Evolutionary conservation across 1,140 invertebrate genomes (phyloP), one percentile per base, ranked within the genome.

Genomic region (Euwallacea fornicatus): DNA sequence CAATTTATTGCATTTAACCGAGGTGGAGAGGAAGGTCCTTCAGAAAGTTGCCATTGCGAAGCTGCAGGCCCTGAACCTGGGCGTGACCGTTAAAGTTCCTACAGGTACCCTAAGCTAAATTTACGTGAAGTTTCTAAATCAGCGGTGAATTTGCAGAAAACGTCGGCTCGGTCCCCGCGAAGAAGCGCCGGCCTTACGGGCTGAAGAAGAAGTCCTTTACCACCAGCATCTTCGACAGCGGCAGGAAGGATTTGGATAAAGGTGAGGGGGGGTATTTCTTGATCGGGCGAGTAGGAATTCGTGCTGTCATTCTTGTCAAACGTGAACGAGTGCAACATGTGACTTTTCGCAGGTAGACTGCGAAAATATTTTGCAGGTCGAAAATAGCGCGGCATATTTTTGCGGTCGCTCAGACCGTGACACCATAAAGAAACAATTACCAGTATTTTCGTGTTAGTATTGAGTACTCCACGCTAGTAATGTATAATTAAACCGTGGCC

Each of bases 41-140:
- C 91, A 93, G 80, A 88, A 92, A 78, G 89, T 96, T 11, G 92
- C 93, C 4, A 84, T 95, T 3, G 90, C 92, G n/a, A 91, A 95
- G 79, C 87, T 97, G 8, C 91, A 93, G 81, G 90, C 92, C 69
- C 85, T 96, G 64, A 94, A 95, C 82, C 86, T 96, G 9, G 94
- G 93, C 8, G 91, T 91, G 71, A 84, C 87, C 64, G 87, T 96
- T 74, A 86, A 86, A 76, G 84, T 89, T 70, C 91, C 91, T 47
- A 87, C 84, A 82, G 80, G 80, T 81, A 75, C 76, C 41, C 15
- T 61, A 53, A 66, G 56, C 59, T 63, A 59, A 43, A 16, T 72
- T 74, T 59, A 66, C 13, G 67, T 10, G 41, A 7, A 4, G 21
- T 6, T 43, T 42, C 8, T 7, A 42, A 15, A 47, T 21, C 42